Evolutionary conservation across 1,140 invertebrate species (phyloP).

Genomic region (Heliconius nattereri): DNA sequence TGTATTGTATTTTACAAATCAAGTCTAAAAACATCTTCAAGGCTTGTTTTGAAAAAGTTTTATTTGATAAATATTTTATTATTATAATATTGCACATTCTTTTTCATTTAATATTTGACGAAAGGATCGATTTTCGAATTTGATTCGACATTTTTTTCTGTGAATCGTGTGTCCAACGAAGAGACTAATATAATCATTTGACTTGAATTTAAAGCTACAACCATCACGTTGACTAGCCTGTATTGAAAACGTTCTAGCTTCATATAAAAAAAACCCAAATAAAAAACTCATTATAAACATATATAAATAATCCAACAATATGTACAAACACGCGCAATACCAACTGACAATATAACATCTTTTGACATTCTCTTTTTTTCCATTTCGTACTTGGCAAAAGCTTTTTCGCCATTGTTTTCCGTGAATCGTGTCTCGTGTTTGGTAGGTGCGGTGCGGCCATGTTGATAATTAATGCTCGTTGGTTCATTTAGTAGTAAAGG

Average conservation of each 20-base stretch:
- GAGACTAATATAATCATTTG: too few relatives aligned
- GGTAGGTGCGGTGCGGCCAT: slow-evolving; percentile 6
- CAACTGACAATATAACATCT: background rate
- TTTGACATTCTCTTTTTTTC: slow-evolving; percentile 1
- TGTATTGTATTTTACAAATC: too few relatives aligned
- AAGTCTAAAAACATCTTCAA: too few relatives aligned
- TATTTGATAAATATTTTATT: too few relatives aligned
- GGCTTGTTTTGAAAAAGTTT: too few relatives aligned
- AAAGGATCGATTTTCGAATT: too few relatives aligned
- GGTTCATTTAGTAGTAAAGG: slow-evolving; percentile 11
- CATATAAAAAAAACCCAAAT: too few relatives aligned
- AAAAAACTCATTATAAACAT: too few relatives aligned
- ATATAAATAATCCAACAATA: too few relatives aligned
- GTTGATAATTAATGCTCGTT: slow-evolving; percentile 13
- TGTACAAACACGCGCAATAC: background rate
- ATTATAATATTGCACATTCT: background rate
- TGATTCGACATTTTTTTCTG: background rate
- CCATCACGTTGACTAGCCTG: too few relatives aligned
- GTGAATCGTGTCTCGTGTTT: slow-evolving; percentile 9
- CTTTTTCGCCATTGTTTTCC: slow-evolving; percentile 8
- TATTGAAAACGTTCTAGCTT: too few relatives aligned
- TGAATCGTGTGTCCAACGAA: background rate
- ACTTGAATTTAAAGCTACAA: too few relatives aligned
- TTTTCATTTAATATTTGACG: background rate
- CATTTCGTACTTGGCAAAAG: background rate